These are phyloP conservation scores for Gibbula magus DNA, from an alignment of 2,888 invertebrate genomes.

Conservation along the genomic window DNA sequence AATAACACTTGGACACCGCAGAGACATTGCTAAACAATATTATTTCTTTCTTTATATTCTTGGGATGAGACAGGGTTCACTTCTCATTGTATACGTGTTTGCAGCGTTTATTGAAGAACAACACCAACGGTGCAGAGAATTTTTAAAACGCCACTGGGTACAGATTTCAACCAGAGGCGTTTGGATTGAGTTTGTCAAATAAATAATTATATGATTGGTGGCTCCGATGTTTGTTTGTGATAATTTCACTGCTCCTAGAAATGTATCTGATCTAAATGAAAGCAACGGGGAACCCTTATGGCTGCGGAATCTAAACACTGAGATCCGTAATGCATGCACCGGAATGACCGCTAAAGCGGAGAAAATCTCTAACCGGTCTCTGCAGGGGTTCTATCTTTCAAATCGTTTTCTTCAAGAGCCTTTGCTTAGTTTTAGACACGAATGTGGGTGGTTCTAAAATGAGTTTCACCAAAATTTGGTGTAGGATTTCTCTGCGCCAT, in stretches of 20 bases:
- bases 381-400: not conserved
- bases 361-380: not conserved
- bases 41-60: not conserved
- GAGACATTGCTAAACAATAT: not conserved
- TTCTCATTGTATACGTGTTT: not conserved
- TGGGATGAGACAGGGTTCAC: not conserved
- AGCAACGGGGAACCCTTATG: not conserved
- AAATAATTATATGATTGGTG: constrained; percentile 14
- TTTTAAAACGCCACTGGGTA: not conserved
- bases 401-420: not conserved
- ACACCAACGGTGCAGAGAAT: not conserved
- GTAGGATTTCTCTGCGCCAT: not conserved
- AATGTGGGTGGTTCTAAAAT: constrained; percentile 2
- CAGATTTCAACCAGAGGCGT: not conserved
- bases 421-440: not conserved
- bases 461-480: not conserved
- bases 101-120: not conserved
- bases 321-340: not conserved
- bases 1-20: too few species aligned
- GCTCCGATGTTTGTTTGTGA: constrained; percentile 8
- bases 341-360: not conserved
- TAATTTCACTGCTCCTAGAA: not conserved
- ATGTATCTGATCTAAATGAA: not conserved
- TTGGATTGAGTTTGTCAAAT: constrained; percentile 20
- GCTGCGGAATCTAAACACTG: not conserved